Conservation (phyloP, 2,113 vertebrate genomes). For the Aythya baeri region DNA sequence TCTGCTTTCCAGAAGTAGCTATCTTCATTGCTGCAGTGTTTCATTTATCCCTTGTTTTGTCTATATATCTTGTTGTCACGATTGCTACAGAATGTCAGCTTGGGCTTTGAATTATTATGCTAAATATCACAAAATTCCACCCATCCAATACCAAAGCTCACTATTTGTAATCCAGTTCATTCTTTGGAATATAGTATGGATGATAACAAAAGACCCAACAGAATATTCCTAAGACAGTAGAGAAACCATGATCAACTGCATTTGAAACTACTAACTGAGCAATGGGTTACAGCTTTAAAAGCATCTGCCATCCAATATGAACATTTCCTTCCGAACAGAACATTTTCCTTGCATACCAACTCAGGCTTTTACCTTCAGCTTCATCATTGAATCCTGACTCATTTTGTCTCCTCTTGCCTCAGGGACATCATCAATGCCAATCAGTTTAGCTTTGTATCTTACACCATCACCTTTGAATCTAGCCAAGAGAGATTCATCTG, state of each 20-base stretch:
- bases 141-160: not conserved
- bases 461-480: conserved; percentile 96
- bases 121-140: not conserved
- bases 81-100: not conserved
- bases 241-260: not conserved
- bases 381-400: conserved; percentile 99
- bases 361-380: conserved; percentile 87
- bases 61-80: not conserved
- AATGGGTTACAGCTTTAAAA: not conserved
- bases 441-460: conserved; percentile 95
- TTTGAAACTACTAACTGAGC: not conserved
- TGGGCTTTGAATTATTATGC: not conserved
- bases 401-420: conserved; percentile 96
- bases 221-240: not conserved
- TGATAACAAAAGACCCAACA: not conserved
- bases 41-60: not conserved
- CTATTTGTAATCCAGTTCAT: not conserved
- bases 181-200: not conserved
- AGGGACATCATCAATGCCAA: conserved; percentile 92
- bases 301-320: not conserved
- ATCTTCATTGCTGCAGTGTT: not conserved
- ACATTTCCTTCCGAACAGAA: not conserved
- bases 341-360: not conserved
- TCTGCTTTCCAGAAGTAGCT: not conserved
- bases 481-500: conserved; percentile 89